Evolutionary conservation across 2,797 vertebrate genomes (phyloP), one percentile per base, ranked within the genome.

Genomic region (Siniperca obscura): DNA sequence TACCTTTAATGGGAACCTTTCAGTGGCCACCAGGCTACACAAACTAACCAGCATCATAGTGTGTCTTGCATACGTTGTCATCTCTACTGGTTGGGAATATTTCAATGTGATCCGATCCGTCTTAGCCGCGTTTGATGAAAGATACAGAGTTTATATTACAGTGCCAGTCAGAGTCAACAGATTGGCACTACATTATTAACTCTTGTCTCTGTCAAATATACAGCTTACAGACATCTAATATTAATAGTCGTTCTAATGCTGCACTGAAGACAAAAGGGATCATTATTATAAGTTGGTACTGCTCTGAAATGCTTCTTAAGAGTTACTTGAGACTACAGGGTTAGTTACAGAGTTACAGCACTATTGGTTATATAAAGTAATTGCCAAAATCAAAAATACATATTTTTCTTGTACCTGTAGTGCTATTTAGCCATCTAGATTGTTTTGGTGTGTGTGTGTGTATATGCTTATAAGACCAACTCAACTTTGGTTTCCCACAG

Each of bases 171-270:
- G 70, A 60, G 25, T 25, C 21, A 69, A 70, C 9, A 1, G 1
- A 60, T 42, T 40, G 40, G 53, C 38, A 14, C 5, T 16, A 4
- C 71, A 46, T 79, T 25, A 52, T 70, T 78, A 74, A 69, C 52
- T 73, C 40, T 34, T 48, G 19, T 62, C 3, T 21, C 56, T 61
- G 61, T 77, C 25, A 60, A 30, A 64, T 56, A 40, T 36, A 36
- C 36, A 7, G 36, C 0, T 53, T 22, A 40, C 42, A 52, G 60
- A 25, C 68, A 17, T 46, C 44, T 46, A 11, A 73, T 69, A 48
- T 21, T 19, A 69, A 61, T 25, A 42, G 5, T 27, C 30, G 27
- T n/a, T 76, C 55, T 36, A 34, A 52, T 3, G 46, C 53, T 70
- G 30, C 30, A 50, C 34, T 36, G n/a, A 38, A 53, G 60, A 61